These are phyloP conservation scores for Lophura nycthemera DNA, from an alignment of 2,113 vertebrate species.

Conservation along the genomic window DNA sequence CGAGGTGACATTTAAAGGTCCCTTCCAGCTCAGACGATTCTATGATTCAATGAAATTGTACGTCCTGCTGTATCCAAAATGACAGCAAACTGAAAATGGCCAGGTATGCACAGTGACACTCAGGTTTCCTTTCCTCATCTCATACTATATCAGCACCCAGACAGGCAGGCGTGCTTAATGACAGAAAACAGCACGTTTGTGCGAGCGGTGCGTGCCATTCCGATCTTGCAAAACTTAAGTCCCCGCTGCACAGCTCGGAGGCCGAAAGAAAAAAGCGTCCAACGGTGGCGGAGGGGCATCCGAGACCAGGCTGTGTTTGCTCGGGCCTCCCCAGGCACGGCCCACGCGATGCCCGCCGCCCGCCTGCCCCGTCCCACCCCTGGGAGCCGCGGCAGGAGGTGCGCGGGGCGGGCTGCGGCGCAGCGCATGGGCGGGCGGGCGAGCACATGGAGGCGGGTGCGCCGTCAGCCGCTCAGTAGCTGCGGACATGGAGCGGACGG, in stretches of 20 bases:
- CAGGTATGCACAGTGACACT: rapidly evolving
- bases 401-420: background rate
- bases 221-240: background rate
- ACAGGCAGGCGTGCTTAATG: background rate
- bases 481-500: background rate
- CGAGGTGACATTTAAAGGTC: too few relatives aligned
- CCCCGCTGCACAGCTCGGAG: background rate
- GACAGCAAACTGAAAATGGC: background rate
- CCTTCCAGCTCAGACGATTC: too few relatives aligned
- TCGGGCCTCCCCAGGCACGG: background rate
- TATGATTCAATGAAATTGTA: background rate
- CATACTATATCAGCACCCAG: background rate
- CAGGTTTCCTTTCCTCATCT: background rate
- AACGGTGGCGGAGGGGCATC: background rate
- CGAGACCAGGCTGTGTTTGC: background rate
- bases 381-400: background rate
- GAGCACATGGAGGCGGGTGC: background rate
- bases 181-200: background rate
- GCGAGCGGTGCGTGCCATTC: rapidly evolving
- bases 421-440: background rate
- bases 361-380: background rate
- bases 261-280: background rate
- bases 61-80: background rate
- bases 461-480: background rate
- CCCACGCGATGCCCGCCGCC: constrained; percentile 21